Base-by-base conservation (phyloP, 2,113 vertebrate genomes). In the Hippocampus zosterae region DNA sequence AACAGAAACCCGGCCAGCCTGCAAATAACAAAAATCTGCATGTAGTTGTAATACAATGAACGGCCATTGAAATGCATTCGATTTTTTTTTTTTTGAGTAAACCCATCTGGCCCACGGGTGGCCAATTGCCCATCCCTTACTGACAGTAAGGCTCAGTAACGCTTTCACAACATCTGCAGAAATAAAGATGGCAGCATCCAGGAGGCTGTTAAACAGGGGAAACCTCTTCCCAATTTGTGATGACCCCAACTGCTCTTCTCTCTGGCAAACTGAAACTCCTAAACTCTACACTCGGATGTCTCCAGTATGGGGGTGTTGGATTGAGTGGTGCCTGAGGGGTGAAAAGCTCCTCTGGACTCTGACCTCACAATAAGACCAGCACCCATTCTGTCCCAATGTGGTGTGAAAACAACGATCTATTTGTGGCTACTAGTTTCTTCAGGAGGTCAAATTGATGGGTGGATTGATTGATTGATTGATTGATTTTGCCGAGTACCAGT, bases 171-270 rank as follows among this genome's bases (percentile, higher is more conserved):
- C 18, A 25, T 65, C 59, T 37, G 48, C 65, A 66, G 33, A 64
- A n/a, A n/a, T 8, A 13, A 9, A 15, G 23, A 3, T 10, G 16
- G 56, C 44, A 21, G 3, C 66, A 71, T 62, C 67, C 74, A 75
- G 74, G 72, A 80, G 77, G 78, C 76, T 50, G 3, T 64, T 23
- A 68, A 76, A 67, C 71, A 56, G 55, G 56, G 46, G 41, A 62
- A 63, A 42, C 5, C 1, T 57, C 73, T 66, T 65, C 2, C 13
- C 40, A 53, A 63, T 67, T 61, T 56, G 55, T 80, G 75, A 42
- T 70, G 74, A 61, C 25, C 75, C 82, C 84, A 89, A 88, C 88
- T 90, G 86, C 74, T 84, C 67, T 74, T 73, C 33, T 72, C 73
- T 25, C 64, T 69, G 53, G 74, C 72, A 66, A 70, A 69, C 76